Conservation (phyloP, 2,888 invertebrate species). For the Caradrina kadenii region DNA sequence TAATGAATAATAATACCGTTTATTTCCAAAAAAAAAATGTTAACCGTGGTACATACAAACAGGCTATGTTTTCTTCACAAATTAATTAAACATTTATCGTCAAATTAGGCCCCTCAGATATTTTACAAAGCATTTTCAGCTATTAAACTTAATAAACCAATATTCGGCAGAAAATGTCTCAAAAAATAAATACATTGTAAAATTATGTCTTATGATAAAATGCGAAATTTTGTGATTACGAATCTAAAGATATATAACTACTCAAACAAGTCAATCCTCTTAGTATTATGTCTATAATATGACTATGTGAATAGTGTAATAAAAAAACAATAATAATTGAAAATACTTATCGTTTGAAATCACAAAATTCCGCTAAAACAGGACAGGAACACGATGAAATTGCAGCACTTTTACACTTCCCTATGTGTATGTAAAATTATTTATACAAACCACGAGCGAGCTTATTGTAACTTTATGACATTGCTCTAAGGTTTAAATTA, state of each 20-base stretch:
- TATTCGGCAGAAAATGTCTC: background rate
- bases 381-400: conserved; percentile 36
- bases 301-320: conserved; percentile 3
- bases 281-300: background rate
- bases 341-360: conserved; percentile 62
- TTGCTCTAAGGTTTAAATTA: background rate
- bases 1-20: too few species aligned
- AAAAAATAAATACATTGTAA: background rate
- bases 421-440: background rate
- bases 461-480: background rate
- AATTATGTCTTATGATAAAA: conserved; percentile 3
- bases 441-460: background rate
- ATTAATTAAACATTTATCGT: too few species aligned
- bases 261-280: background rate
- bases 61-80: too few species aligned
- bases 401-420: conserved; percentile 49
- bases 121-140: too few species aligned
- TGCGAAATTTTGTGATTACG: conserved; percentile 56
- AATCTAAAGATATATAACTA: conserved; percentile 26
- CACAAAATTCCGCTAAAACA: conserved; percentile 53
- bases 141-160: background rate
- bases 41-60: too few species aligned
- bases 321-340: conserved; percentile 42
- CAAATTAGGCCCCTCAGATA: too few species aligned
- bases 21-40: too few species aligned